Conservation (phyloP, 2,888 invertebrate species). For the Orchesella flavescens region DNA sequence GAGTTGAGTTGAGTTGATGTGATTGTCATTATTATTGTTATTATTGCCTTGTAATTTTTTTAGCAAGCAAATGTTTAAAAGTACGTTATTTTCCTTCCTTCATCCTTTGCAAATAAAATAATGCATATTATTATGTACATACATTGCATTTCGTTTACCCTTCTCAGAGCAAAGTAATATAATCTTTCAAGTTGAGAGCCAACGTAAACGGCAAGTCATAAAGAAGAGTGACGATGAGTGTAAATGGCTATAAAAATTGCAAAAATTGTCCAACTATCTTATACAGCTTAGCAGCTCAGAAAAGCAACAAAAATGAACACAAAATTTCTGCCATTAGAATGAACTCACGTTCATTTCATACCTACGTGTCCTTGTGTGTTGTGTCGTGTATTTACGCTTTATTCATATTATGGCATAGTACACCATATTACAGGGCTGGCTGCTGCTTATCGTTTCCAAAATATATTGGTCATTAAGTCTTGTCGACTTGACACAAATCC, state of each 20-base stretch:
- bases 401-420: not conserved
- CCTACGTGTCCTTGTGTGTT: not conserved
- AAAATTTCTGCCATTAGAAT: not conserved
- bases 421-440: slow-evolving; percentile 4
- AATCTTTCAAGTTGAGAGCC: too few relatives aligned
- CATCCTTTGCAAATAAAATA: not conserved
- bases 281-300: too few relatives aligned
- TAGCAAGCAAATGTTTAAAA: not conserved
- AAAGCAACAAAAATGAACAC: not conserved
- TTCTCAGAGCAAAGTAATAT: too few relatives aligned
- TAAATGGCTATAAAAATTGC: slow-evolving; percentile 35
- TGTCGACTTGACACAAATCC: slow-evolving; percentile 56
- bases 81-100: not conserved
- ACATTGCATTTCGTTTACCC: too few relatives aligned
- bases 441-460: slow-evolving; percentile 39
- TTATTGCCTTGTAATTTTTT: not conserved
- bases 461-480: slow-evolving; percentile 55
- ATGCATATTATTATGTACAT: too few relatives aligned
- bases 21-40: slow-evolving; percentile 17
- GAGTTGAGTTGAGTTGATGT: too few relatives aligned
- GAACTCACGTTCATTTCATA: slow-evolving; percentile 16
- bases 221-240: too few relatives aligned
- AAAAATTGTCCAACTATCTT: not conserved
- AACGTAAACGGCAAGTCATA: too few relatives aligned
- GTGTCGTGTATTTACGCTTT: not conserved